A percentile compares a stretch with the other conserved stretches of the same genome.
Conservation (phyloP, 1,140 invertebrate species). For the Ostrea denselamellosa region DNA sequence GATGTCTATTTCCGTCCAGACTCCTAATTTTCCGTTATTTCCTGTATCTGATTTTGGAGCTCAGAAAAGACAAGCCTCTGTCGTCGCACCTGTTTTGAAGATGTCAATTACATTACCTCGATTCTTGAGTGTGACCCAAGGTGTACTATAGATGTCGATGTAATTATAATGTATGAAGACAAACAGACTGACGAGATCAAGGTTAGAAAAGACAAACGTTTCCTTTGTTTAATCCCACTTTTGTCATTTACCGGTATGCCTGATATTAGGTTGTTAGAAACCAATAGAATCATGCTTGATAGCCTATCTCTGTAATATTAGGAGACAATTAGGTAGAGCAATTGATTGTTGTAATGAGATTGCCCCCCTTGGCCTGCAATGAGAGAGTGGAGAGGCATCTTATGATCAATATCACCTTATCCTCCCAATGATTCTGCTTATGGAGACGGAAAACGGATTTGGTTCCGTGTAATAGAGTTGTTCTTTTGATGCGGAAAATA, state of each 20-base stretch:
- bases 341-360: slow-evolving; percentile 36
- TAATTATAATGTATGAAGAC: not conserved
- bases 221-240: not conserved
- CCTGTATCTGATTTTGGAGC: not conserved
- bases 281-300: not conserved
- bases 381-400: slow-evolving; percentile 8
- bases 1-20: not conserved
- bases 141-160: not conserved
- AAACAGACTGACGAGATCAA: not conserved
- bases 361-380: slow-evolving; percentile 16
- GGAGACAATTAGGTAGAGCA: slow-evolving; percentile 37
- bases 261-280: not conserved
- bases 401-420: slow-evolving; percentile 16
- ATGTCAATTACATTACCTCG: not conserved
- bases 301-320: slow-evolving; percentile 32
- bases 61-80: not conserved
- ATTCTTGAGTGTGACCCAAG: not conserved
- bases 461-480: slow-evolving; percentile 34
- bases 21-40: not conserved
- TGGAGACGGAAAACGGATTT: slow-evolving; percentile 32
- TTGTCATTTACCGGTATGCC: not conserved
- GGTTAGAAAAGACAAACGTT: not conserved
- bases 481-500: slow-evolving; percentile 23
- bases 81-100: not conserved
- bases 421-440: slow-evolving; percentile 32